A percentile compares a stretch with the other conserved stretches of the same genome.
phyloP scores from a whole-genome alignment of 1,140 invertebrate species.

The Vanessa atalanta region DNA sequence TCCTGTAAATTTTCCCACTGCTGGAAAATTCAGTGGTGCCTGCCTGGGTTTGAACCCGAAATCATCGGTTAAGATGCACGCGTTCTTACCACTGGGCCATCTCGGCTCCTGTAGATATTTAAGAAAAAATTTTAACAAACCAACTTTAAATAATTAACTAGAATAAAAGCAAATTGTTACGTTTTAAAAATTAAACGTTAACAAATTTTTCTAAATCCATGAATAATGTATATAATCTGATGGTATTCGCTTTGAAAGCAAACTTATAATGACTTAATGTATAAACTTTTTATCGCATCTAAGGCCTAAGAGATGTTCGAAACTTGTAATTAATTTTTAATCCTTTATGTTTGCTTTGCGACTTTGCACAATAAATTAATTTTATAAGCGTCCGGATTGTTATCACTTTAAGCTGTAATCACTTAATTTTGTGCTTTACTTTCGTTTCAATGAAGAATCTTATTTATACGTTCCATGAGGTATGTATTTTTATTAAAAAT shows the following conservation, averaged over 20 bases:
- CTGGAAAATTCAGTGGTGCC: too few relatives aligned
- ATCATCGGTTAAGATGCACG: too few relatives aligned
- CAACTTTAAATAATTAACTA: neutral
- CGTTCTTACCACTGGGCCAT: too few relatives aligned
- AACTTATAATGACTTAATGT: conserved; percentile 35
- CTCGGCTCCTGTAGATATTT: neutral
- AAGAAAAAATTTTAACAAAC: neutral
- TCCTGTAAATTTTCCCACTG: too few relatives aligned
- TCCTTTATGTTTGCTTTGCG: conserved; percentile 66
- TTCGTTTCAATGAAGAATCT: conserved; percentile 26
- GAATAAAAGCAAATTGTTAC: conserved; percentile 5
- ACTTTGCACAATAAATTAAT: conserved; percentile 68
- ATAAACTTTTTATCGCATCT: conserved; percentile 49
- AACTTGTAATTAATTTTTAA: conserved; percentile 73
- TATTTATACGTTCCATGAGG: neutral
- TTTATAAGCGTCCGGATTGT: conserved; percentile 49
- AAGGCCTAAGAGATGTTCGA: conserved; percentile 47
- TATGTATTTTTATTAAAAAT: too few relatives aligned
- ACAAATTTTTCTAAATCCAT: neutral
- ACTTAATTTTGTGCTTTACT: conserved; percentile 47
- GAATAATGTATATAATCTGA: conserved; percentile 4
- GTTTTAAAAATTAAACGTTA: conserved; percentile 10
- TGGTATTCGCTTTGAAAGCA: conserved; percentile 3
- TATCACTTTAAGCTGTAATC: conserved; percentile 47
- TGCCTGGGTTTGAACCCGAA: too few relatives aligned